phyloP scores from a whole-genome alignment of 1,140 invertebrate species.

The Schmidtea mediterranea region DNA sequence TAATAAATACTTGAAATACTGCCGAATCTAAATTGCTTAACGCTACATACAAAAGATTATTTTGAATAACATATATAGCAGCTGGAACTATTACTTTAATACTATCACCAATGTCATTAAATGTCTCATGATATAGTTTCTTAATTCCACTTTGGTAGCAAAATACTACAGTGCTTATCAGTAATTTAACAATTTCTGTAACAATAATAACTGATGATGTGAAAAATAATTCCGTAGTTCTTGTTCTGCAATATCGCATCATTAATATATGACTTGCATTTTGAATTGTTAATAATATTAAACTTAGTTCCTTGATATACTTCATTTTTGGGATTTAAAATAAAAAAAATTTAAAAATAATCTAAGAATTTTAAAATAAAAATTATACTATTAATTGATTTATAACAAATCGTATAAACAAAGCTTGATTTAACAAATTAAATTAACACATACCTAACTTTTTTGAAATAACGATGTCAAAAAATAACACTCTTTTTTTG shows the following conservation, averaged over 20 bases:
- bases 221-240: conserved; percentile 60
- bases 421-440: too few relatives aligned
- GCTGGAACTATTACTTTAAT: conserved; percentile 58
- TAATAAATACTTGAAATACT: conserved; percentile 57
- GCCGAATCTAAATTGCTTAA: conserved; percentile 90
- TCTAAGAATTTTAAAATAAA: too few relatives aligned
- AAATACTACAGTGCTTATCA: conserved; percentile 38
- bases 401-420: too few relatives aligned
- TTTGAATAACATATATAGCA: conserved; percentile 76
- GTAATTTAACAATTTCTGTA: conserved; percentile 69
- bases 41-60: conserved; percentile 82
- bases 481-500: too few relatives aligned
- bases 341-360: too few relatives aligned
- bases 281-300: conserved; percentile 3
- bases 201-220: conserved; percentile 79
- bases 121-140: neutral
- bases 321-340: too few relatives aligned
- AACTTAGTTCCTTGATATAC: neutral
- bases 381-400: too few relatives aligned
- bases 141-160: conserved; percentile 39
- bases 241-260: conserved; percentile 48
- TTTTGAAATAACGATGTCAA: too few relatives aligned
- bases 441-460: too few relatives aligned
- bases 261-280: conserved; percentile 1
- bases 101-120: conserved; percentile 35